These are phyloP conservation scores for Zapornia atra DNA, from an alignment of 2,113 vertebrate genomes.

Conservation along the genomic window DNA sequence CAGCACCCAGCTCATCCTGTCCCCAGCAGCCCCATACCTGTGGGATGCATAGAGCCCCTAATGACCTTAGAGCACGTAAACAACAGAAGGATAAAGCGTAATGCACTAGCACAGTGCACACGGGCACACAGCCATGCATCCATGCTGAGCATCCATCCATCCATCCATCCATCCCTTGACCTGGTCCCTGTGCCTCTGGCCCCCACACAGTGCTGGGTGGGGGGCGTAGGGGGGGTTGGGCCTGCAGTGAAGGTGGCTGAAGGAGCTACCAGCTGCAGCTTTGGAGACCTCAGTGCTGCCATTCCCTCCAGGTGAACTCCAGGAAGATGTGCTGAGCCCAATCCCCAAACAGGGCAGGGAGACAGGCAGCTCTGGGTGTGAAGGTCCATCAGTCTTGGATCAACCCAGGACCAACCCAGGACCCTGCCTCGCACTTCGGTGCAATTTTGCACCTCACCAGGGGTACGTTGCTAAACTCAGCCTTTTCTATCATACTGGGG, in stretches of 20 bases:
- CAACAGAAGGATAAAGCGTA: neutral
- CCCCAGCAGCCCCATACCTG: neutral
- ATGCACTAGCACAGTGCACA: too few species aligned
- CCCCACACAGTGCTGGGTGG: rapidly evolving
- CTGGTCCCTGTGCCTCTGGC: neutral
- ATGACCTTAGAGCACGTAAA: neutral
- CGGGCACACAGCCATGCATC: neutral
- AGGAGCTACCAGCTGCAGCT: neutral
- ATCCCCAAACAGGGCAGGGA: rapidly evolving
- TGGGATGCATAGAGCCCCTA: rapidly evolving
- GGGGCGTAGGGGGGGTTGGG: neutral
- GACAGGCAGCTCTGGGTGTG: neutral
- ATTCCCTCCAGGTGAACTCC: neutral
- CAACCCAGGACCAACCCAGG: neutral
- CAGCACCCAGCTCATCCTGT: neutral
- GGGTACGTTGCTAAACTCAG: rapidly evolving
- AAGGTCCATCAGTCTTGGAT: neutral
- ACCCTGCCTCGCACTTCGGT: neutral
- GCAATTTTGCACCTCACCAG: rapidly evolving
- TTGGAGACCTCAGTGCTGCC: neutral
- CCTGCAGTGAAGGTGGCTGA: neutral
- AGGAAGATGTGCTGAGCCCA: rapidly evolving
- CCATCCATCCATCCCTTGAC: rapidly evolving
- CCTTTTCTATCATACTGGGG: neutral
- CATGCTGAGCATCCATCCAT: neutral